Evolutionary conservation across 2,113 vertebrate species (phyloP).

Genomic region (Vulpes lagopus): DNA sequence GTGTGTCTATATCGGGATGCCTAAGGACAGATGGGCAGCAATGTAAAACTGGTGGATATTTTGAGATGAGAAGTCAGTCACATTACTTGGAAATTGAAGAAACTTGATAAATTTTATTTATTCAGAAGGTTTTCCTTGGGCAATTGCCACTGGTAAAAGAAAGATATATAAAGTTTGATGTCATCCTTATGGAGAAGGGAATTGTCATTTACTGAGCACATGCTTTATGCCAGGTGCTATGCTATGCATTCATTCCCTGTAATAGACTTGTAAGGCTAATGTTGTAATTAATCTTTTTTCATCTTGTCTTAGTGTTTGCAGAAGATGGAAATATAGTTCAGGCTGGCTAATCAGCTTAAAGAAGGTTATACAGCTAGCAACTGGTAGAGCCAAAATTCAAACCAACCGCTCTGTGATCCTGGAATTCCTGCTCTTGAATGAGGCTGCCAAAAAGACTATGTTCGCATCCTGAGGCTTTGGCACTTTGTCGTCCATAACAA

Average conservation of each 20-base stretch:
- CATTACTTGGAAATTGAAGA: neutral
- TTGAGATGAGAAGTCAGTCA: neutral
- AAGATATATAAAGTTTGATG: neutral
- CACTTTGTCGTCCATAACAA: neutral
- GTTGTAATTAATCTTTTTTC: neutral
- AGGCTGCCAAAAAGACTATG: neutral
- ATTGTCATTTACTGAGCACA: neutral
- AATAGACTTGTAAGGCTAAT: neutral
- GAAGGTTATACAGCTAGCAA: neutral
- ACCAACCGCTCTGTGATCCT: no score
- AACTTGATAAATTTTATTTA: neutral
- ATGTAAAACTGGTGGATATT: neutral
- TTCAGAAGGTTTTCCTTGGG: neutral
- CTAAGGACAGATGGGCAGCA: neutral
- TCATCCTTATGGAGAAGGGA: neutral
- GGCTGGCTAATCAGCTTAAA: neutral
- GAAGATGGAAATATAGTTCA: neutral
- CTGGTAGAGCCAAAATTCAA: neutral
- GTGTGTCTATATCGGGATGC: accelerated
- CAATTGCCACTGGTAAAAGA: neutral
- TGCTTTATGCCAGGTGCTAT: neutral
- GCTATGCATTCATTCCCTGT: neutral
- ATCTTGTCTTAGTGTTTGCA: neutral
- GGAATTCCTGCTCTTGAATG: neutral
- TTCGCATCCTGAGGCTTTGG: neutral